Conservation (phyloP, 2,888 invertebrate genomes). For the Acleris holmiana region DNA sequence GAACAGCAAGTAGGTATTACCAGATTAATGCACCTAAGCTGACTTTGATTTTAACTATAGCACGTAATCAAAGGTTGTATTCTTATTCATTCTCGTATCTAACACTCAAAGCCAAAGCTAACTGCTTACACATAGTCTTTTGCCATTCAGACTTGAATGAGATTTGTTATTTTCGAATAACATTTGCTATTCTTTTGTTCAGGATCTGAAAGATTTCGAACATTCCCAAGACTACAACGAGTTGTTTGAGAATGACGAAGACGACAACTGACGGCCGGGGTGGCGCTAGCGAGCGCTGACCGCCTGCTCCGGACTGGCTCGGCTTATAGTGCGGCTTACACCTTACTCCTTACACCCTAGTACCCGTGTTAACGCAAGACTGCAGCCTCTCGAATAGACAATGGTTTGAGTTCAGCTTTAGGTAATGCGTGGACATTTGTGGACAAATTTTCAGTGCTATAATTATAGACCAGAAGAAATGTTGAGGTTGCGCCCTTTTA, state of each 20-base stretch:
- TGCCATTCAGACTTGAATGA: background rate
- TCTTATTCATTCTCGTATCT: slow-evolving; percentile 72
- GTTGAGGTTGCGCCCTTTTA: too few relatives aligned
- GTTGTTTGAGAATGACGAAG: slow-evolving; percentile 82
- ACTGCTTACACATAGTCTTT: slow-evolving; percentile 1
- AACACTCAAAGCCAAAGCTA: slow-evolving; percentile 12
- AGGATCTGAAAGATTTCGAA: slow-evolving; percentile 80
- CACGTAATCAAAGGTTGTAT: slow-evolving; percentile 53
- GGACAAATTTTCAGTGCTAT: too few relatives aligned
- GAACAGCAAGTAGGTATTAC: too few relatives aligned
- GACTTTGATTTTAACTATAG: background rate
- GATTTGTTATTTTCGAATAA: background rate
- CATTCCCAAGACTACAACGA: slow-evolving; percentile 78
- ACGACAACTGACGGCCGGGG: slow-evolving; percentile 68
- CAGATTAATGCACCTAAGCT: background rate
- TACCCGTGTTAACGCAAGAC: background rate
- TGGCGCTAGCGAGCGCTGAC: slow-evolving; percentile 27
- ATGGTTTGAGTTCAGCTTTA: too few relatives aligned
- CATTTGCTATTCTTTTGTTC: slow-evolving; percentile 55
- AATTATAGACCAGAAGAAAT: too few relatives aligned
- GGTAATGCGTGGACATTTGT: too few relatives aligned
- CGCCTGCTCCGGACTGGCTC: background rate
- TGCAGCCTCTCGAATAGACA: background rate
- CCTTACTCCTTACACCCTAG: background rate
- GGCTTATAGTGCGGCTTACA: background rate